Percentiles rank a stretch among this genome's conserved stretches.
Conservation (phyloP, 2,797 vertebrate species). For the Pseudotriccus pelzelni region DNA sequence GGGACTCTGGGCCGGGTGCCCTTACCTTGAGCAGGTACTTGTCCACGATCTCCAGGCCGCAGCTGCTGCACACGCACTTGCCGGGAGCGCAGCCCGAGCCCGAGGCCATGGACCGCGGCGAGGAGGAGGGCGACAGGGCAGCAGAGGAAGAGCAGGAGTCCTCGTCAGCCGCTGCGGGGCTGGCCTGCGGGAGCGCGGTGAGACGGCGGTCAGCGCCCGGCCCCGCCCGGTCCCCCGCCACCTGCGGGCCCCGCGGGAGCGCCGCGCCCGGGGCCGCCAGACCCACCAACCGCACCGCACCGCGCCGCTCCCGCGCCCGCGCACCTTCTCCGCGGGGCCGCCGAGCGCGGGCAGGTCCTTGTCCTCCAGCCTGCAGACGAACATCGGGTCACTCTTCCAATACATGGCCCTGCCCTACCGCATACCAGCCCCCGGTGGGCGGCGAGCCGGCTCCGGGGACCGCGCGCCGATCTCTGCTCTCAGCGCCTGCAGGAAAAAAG, state of each 20-base stretch:
- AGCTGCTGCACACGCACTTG: constrained; percentile 87
- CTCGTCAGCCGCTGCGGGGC: constrained; percentile 82
- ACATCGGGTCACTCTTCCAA: constrained; percentile 89
- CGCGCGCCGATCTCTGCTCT: constrained; percentile 53
- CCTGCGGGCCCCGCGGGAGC: not conserved
- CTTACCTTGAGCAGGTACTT: constrained; percentile 94
- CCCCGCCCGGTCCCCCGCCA: not conserved
- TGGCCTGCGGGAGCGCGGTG: constrained; percentile 57
- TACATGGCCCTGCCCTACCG: constrained; percentile 82
- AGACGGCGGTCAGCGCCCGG: not conserved
- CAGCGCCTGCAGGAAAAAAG: constrained; percentile 71
- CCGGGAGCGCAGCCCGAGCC: constrained; percentile 76
- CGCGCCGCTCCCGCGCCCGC: not conserved
- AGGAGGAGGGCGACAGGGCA: constrained; percentile 81
- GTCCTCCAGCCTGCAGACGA: constrained; percentile 78
- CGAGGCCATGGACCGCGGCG: constrained; percentile 87
- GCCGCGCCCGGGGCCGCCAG: not conserved
- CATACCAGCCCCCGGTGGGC: constrained; percentile 63
- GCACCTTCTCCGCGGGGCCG: constrained; percentile 83
- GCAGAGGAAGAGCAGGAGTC: constrained; percentile 85
- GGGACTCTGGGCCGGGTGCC: not conserved
- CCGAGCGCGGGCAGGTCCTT: constrained; percentile 79
- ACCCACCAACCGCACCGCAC: not conserved
- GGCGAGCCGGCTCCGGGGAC: not conserved
- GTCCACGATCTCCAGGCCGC: constrained; percentile 90